phyloP scores from a whole-genome alignment of 2,797 vertebrate genomes.

The Fringilla coelebs region DNA sequence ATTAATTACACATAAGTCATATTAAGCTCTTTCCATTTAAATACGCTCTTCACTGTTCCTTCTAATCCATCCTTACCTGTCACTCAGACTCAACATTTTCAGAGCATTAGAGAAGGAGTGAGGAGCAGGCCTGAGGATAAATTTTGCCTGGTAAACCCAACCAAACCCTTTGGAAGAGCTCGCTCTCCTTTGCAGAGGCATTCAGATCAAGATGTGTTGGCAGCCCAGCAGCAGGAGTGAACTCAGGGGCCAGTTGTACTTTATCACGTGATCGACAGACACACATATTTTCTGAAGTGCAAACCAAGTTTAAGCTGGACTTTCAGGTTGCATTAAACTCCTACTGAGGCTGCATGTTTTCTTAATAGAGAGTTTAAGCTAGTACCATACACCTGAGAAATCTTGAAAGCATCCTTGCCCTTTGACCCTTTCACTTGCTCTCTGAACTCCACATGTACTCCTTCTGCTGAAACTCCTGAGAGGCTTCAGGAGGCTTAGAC shows the following conservation, averaged over 20 bases:
- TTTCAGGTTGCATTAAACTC: neutral
- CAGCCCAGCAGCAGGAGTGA: rapidly evolving
- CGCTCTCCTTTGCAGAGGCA: neutral
- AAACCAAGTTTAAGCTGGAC: neutral
- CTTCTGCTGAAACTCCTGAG: neutral
- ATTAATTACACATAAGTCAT: conserved; percentile 49
- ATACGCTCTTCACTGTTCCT: neutral
- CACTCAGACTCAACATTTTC: neutral
- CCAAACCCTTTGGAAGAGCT: neutral
- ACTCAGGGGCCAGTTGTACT: neutral
- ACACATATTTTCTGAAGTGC: neutral
- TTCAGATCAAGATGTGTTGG: neutral
- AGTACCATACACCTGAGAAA: neutral
- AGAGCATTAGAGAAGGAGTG: neutral
- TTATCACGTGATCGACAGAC: neutral
- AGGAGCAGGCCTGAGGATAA: neutral
- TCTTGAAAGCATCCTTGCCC: neutral
- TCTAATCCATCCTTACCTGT: neutral
- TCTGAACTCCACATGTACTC: neutral
- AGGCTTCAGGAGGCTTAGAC: neutral
- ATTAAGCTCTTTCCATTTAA: conserved; percentile 41
- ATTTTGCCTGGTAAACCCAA: neutral
- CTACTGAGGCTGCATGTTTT: neutral
- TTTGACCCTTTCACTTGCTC: neutral
- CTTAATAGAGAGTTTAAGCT: neutral